phyloP scores from a whole-genome alignment of 2,888 invertebrate genomes.

The Xylophagus ater region DNA sequence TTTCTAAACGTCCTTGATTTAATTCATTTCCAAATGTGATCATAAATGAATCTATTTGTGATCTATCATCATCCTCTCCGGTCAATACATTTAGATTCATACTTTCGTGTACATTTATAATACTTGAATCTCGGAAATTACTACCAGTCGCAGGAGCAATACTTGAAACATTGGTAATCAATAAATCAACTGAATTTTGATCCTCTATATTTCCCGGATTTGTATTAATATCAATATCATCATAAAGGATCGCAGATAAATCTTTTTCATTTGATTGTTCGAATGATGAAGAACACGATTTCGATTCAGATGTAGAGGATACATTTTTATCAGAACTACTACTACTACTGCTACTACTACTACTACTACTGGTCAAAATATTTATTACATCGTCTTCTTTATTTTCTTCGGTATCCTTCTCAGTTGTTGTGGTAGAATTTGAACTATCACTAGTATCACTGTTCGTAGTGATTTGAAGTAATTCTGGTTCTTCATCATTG shows the following conservation, averaged over 20 bases:
- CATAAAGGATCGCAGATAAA: neutral
- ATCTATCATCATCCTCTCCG: slow-evolving; percentile 2
- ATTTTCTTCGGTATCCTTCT: slow-evolving; percentile 10
- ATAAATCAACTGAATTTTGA: neutral
- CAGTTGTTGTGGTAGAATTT: neutral
- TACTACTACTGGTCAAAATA: no score
- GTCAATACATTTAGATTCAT: neutral
- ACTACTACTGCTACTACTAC: no score
- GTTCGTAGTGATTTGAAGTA: neutral
- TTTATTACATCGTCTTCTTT: neutral
- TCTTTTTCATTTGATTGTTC: no score
- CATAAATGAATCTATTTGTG: neutral
- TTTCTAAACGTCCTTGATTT: no score
- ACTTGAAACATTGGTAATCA: neutral
- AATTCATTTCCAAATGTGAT: neutral
- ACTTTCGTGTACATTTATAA: no score
- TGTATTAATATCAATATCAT: neutral
- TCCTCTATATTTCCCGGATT: neutral
- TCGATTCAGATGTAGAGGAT: no score
- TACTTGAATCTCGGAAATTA: no score
- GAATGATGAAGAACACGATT: no score
- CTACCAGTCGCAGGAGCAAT: neutral
- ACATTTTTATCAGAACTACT: no score
- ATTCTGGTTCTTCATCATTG: neutral
- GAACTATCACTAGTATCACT: no score